Evolutionary conservation across 2,113 vertebrate species (phyloP).

Genomic region (Phoxinus phoxinus): DNA sequence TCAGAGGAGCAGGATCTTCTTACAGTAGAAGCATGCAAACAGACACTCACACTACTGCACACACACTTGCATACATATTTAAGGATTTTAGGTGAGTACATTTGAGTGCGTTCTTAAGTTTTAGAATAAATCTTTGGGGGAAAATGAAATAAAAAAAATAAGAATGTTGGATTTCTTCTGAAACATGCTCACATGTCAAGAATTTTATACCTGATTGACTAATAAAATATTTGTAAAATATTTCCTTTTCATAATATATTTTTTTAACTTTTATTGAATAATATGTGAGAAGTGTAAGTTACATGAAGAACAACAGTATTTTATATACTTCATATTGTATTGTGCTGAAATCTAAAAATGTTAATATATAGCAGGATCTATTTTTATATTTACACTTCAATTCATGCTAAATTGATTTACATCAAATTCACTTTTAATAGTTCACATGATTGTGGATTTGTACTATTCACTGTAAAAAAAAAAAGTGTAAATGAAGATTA

Average conservation of each 20-base stretch:
- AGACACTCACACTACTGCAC: background rate
- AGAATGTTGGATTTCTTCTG: background rate
- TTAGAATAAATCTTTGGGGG: background rate
- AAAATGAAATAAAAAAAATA: background rate
- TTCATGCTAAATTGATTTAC: background rate
- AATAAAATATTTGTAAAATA: background rate
- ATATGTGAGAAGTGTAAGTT: background rate
- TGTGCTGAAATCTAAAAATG: background rate
- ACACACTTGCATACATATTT: background rate
- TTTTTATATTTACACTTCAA: background rate
- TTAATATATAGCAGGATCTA: background rate
- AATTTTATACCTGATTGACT: background rate
- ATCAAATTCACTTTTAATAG: background rate
- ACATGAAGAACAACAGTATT: background rate
- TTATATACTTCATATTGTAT: background rate
- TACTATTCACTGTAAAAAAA: too few relatives aligned
- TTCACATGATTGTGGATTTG: background rate
- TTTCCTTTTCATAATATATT: background rate
- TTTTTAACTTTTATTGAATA: background rate
- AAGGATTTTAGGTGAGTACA: background rate
- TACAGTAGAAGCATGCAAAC: conserved; percentile 2
- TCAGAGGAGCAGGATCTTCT: conserved; percentile 41
- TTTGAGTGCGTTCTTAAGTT: background rate
- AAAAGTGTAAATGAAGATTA: too few relatives aligned
- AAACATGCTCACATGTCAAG: background rate